Evolutionary conservation across 2,797 vertebrate species (phyloP), one percentile per base, ranked within the genome.

Genomic region (Scolopax bukidnonensis): DNA sequence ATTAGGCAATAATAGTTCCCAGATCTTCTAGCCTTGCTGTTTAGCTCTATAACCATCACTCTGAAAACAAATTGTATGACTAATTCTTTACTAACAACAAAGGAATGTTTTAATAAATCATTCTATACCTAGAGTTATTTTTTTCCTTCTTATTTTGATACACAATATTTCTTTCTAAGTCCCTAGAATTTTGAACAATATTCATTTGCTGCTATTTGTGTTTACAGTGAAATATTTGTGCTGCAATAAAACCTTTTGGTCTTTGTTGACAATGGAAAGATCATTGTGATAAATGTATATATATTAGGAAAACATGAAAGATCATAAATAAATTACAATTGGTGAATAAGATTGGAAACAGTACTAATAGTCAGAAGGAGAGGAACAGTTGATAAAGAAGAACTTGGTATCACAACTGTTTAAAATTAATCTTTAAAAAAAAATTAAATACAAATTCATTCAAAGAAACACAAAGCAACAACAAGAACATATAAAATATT

Each of bases 21-120:
- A 68, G 6, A 74, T 12, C 5, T 45, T 23, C 4, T 56, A 81
- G 11, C 8, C 10, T 77, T 78, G 20, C 3, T 71, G 4, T 51
- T 88, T 47, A 51, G 10, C 5, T 45, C 40, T 89, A 11, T 51
- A 87, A 59, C 7, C 6, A 47, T 50, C 0, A 0, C 3, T 50
- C 36, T 69, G 27, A 80, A 91, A 93, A 81, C 0, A 94, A 87
- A n/a, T 28, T 53, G 1, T 9, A 79, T 61, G 20, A 48, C 6
- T 70, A 60, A 43, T 33, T 79, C 1, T 50, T 88, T 90, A 51
- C 10, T 16, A 90, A 41, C 16, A 75, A 43, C 56, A 85, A 67
- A 28, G 3, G 1, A 65, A 71, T 33, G 1, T 51, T 81, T 61
- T 47, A 45, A 65, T 48, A 73, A 90, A 80, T 28, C 18, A 28